Evolutionary conservation across 2,888 invertebrate genomes (phyloP).

Genomic region (Trachelus stipa): DNA sequence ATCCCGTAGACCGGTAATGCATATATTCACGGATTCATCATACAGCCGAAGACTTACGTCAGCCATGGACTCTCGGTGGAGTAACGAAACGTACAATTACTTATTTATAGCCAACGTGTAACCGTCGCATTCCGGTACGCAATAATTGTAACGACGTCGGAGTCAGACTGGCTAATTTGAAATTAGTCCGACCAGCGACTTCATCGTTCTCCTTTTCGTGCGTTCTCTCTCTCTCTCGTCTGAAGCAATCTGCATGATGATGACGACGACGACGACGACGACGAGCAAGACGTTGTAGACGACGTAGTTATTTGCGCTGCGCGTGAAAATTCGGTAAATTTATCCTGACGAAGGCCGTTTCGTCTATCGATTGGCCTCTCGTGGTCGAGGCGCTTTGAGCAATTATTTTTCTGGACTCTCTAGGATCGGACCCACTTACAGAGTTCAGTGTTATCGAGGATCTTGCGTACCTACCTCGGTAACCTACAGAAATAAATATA

Average conservation of each 20-base stretch:
- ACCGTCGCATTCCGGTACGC: neutral
- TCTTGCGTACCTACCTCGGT: neutral
- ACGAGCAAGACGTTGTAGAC: neutral
- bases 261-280: neutral
- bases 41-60: neutral
- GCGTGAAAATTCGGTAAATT: neutral
- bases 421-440: neutral
- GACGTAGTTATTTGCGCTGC: neutral
- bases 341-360: constrained; percentile 1
- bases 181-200: neutral
- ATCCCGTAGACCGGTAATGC: neutral
- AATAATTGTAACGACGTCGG: neutral
- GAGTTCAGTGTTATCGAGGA: neutral
- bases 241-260: neutral
- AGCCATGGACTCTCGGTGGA: neutral
- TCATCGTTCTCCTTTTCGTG: neutral
- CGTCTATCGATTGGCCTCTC: neutral
- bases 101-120: constrained; percentile 1
- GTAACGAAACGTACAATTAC: constrained; percentile 5
- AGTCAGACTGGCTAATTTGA: neutral
- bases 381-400: neutral
- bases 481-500: neutral
- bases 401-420: neutral
- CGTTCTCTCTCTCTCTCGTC: neutral
- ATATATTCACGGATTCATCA: neutral